Evolutionary conservation across 1,140 invertebrate species (phyloP), one percentile per base, ranked within the genome.

Genomic region (Drosophila pectinifera): DNA sequence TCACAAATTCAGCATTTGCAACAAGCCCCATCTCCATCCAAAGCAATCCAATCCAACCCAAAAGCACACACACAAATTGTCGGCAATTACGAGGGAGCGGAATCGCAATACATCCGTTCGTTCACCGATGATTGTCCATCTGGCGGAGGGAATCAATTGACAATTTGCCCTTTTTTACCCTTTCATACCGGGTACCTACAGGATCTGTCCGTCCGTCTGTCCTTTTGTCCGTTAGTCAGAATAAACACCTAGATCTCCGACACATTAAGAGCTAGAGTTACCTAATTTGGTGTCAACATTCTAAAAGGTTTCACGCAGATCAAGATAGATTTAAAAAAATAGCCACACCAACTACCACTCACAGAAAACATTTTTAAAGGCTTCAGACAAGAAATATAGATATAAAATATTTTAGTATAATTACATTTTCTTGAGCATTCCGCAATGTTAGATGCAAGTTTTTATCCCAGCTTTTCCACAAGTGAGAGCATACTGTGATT

Each of bases 81-180:
- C 46, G 55, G 43, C 81, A 84, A 84, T 85, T 84, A 84, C 73
- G 42, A 36, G 28, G 46, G 58, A 83, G 62, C 46, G 38, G 16
- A 62, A 62, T 73, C 49, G 49, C 46, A 70, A 55, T 67, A 67
- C 49, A 70, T 70, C 62, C 67, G 67, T 46, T 46, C 22, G 61
- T 45, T 31, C 22, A 45, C 41, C n/a, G 54, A 67, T 73, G 49
- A 84, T 55, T 58, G 61, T 65, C 73, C 76, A 76, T 84, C 61
- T 79, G 48, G 54, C 62, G 53, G 67, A 57, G 62, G 54, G 63
- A 77, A 82, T 78, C 80, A 82, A 82, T 80, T 81, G 63, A 80
- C 72, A 81, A 80, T 77, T 81, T 62, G 24, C 55, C 42, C 51
- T 68, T 38, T 75, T 38, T 36, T 39, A 39, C 7, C 49, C 13